Conservation (phyloP, 2,113 vertebrate genomes). For the Xerus inauris region DNA sequence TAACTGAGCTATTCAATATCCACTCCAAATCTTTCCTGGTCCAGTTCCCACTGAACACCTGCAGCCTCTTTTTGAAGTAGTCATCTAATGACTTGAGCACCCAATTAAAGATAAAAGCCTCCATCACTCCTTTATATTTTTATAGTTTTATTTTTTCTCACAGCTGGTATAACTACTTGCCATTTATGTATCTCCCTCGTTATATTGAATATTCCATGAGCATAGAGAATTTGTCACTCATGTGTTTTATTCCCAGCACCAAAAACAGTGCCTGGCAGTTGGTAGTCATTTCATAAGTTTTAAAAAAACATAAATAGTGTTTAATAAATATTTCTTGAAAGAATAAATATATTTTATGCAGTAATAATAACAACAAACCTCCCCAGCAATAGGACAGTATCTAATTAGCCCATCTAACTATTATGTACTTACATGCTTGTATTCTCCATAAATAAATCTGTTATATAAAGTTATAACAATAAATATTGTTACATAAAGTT, state of each 20-base stretch:
- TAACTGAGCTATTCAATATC: not conserved
- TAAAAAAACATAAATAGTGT: not conserved
- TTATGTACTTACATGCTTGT: not conserved
- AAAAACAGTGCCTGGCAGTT: not conserved
- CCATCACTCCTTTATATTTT: not conserved
- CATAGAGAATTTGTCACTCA: not conserved
- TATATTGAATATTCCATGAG: not conserved
- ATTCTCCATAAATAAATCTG: conserved; percentile 35
- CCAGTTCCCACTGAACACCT: not conserved
- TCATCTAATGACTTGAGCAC: not conserved
- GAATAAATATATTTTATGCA: conserved; percentile 29
- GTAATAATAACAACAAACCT: conserved; percentile 41
- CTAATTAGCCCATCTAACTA: conserved; percentile 27
- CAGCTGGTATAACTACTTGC: not conserved
- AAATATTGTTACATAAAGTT: not conserved
- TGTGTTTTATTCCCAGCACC: conserved; percentile 1
- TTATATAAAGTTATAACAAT: conserved; percentile 2
- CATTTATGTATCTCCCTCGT: not conserved
- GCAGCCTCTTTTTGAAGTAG: not conserved
- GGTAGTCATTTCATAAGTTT: not conserved
- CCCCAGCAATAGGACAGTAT: conserved; percentile 6
- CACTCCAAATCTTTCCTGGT: not conserved
- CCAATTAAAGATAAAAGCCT: not conserved
- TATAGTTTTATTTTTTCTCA: not conserved
- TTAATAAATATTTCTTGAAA: conserved; percentile 57